Percentiles rank a stretch among this genome's conserved stretches.
Conservation (phyloP, 2,888 invertebrate species). For the Tinea pellionella region DNA sequence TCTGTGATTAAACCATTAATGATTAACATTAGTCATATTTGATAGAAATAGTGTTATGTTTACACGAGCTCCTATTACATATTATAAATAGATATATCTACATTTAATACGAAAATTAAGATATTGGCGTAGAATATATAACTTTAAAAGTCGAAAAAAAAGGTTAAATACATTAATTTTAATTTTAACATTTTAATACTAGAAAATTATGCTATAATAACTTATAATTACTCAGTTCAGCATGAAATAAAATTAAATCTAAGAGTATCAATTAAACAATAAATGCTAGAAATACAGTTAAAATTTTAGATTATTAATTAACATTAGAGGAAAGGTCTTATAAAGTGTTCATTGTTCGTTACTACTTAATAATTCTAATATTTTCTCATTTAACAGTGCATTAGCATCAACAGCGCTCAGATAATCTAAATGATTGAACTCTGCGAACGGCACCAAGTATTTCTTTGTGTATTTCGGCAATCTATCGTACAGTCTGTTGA, state of each 20-base stretch:
- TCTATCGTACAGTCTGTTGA: slow-evolving; percentile 51
- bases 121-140: too few relatives aligned
- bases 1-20: too few relatives aligned
- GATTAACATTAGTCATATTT: too few relatives aligned
- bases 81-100: too few relatives aligned
- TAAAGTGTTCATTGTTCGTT: not conserved
- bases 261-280: not conserved
- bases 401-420: slow-evolving; percentile 74
- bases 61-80: too few relatives aligned
- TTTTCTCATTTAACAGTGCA: slow-evolving; percentile 64
- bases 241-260: not conserved
- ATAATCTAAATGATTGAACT: slow-evolving; percentile 81
- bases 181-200: too few relatives aligned
- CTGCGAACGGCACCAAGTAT: slow-evolving; percentile 66
- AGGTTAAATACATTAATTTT: too few relatives aligned
- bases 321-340: too few relatives aligned
- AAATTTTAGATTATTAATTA: not conserved
- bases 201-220: not conserved
- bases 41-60: too few relatives aligned
- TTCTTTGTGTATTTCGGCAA: slow-evolving; percentile 59
- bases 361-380: slow-evolving; percentile 37
- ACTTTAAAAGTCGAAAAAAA: too few relatives aligned
- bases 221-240: not conserved
- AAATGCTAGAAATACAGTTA: not conserved
- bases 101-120: too few relatives aligned